phyloP scores from a whole-genome alignment of 2,797 vertebrate species.

The Acipenser oxyrinchus region DNA sequence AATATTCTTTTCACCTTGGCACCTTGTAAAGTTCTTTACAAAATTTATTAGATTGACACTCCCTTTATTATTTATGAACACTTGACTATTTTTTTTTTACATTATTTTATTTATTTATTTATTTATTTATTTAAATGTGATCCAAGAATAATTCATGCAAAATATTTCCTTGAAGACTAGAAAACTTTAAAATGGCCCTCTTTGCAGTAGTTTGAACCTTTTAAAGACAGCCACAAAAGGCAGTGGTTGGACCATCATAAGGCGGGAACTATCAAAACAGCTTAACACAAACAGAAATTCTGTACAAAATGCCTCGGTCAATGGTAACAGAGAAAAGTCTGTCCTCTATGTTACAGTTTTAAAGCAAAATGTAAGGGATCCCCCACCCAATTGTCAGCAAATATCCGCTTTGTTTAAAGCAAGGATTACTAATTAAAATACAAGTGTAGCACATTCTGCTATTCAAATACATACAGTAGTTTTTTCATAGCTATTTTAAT shows the following conservation, averaged over 20 bases:
- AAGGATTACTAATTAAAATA: constrained; percentile 86
- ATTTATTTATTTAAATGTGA: constrained; percentile 49
- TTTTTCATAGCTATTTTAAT: constrained; percentile 77
- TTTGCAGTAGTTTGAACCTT: constrained; percentile 63
- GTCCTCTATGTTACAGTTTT: constrained; percentile 92
- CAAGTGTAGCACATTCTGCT: constrained; percentile 87
- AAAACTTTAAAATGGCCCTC: constrained; percentile 56
- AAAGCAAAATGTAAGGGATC: constrained; percentile 72
- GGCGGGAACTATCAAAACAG: constrained; percentile 76
- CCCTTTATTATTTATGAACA: constrained; percentile 77
- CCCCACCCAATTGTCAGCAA: constrained; percentile 68
- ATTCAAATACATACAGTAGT: constrained; percentile 92
- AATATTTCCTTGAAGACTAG: constrained; percentile 74
- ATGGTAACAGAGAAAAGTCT: constrained; percentile 76
- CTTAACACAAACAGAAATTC: constrained; percentile 62
- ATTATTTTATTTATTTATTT: constrained; percentile 24
- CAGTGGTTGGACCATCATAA: constrained; percentile 76
- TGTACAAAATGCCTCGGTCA: constrained; percentile 88
- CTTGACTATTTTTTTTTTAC: constrained; percentile 53
- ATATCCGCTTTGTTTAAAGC: constrained; percentile 75
- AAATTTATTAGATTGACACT: constrained; percentile 83
- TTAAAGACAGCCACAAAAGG: constrained; percentile 73
- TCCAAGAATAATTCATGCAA: constrained; percentile 87
- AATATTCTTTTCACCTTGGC: constrained; percentile 93
- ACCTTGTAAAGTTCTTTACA: constrained; percentile 84